These are phyloP conservation scores for Tor tambroides DNA, from an alignment of 2,113 vertebrate genomes.

Conservation along the genomic window DNA sequence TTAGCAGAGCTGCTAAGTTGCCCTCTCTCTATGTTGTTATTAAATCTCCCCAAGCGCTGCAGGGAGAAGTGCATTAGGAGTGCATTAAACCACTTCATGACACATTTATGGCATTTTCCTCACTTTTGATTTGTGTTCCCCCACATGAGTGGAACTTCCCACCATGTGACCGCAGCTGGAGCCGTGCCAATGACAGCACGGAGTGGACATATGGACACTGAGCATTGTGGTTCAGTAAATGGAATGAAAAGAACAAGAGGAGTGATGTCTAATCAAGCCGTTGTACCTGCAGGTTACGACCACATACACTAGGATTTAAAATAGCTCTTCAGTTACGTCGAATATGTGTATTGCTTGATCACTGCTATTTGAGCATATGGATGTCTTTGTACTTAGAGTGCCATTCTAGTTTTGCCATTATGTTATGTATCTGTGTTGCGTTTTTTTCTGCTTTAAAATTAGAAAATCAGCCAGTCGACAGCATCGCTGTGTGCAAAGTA, in stretches of 20 bases:
- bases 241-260: constrained; percentile 53
- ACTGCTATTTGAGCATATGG: constrained; percentile 11
- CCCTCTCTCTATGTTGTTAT: constrained; percentile 73
- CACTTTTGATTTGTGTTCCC: constrained; percentile 60
- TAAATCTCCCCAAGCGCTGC: constrained; percentile 73
- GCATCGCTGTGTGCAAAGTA: neutral
- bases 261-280: constrained; percentile 58
- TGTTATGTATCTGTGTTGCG: neutral
- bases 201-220: constrained; percentile 34
- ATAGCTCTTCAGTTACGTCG: constrained; percentile 38
- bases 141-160: constrained; percentile 25
- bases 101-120: constrained; percentile 68
- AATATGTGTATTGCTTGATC: neutral
- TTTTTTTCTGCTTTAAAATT: neutral
- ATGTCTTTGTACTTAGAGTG: neutral
- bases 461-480: neutral
- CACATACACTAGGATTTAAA: constrained; percentile 28
- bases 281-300: constrained; percentile 38
- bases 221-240: constrained; percentile 4
- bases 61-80: constrained; percentile 68
- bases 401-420: neutral
- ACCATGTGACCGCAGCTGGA: constrained; percentile 35
- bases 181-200: constrained; percentile 36
- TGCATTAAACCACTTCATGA: constrained; percentile 71
- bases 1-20: constrained; percentile 76